Base-by-base conservation (phyloP, 2,797 vertebrate genomes). In the Tympanoctomys barrerae region DNA sequence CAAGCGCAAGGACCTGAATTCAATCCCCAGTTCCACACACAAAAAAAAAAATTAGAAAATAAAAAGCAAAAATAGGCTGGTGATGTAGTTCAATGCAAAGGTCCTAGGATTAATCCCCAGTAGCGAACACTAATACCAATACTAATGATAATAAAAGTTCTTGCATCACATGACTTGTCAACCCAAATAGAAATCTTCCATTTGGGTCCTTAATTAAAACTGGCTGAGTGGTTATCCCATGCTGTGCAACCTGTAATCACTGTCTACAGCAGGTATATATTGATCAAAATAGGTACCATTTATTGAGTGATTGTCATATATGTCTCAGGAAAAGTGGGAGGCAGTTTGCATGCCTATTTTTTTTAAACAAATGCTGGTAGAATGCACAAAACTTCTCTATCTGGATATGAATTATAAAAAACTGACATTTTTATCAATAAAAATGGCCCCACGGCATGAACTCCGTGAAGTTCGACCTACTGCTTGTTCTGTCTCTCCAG, bases 321-420 rank as follows among this genome's bases (percentile, higher is more conserved):
- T n/a, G 21, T 28, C 42, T 52, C 31, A 68, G n/a, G 31, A 59
- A 83, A 18, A 42, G 7, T 71, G 5, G 19, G 68, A 73, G 61
- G 84, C 16, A 94, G 82, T 73, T 81, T 86, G 42, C 7, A 81
- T n/a, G 19, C n/a, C 68, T 95, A 57, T 87, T 78, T 92, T 92
- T 95, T 66, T 75, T 85, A 54, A 89, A 86, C 80, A 94, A 70
- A 82, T 77, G 33, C 83, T 87, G 71, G 36, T 64, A 87, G 64
- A 82, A 33, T 85, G 92, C 31, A n/a, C 42, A 11, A 73, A 84
- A 19, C 11, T 82, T 54, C 24, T 94, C 85, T 81, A 7, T 64
- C 54, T 70, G 24, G 84, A 26, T 36, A 78, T 84, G 19, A 77
- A 62, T 28, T 80, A 59, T 31, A 75, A 26, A 36, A 94, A 91